These are phyloP conservation scores for Platerodrilus igneus DNA, from an alignment of 2,888 invertebrate species.

Conservation along the genomic window DNA sequence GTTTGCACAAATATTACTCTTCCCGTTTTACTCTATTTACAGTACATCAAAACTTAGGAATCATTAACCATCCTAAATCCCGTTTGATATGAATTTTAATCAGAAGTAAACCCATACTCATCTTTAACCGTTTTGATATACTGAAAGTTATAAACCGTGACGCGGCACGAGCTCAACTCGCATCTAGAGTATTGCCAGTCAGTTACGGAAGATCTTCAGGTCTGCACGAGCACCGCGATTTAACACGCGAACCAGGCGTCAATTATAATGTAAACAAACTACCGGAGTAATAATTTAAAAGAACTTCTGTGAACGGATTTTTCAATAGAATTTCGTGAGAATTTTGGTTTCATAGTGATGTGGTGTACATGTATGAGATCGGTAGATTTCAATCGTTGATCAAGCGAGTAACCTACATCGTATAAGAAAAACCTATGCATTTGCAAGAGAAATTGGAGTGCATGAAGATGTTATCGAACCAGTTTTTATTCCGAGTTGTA, in stretches of 20 bases:
- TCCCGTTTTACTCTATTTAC: too few relatives aligned
- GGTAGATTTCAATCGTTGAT: conserved; percentile 14
- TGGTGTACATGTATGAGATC: conserved; percentile 1
- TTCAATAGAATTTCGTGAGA: too few relatives aligned
- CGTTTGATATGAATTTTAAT: too few relatives aligned
- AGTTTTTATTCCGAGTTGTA: too few relatives aligned
- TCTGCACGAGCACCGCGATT: conserved; percentile 17
- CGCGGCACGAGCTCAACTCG: conserved; percentile 15
- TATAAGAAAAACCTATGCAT: neutral
- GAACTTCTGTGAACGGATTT: too few relatives aligned
- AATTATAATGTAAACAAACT: neutral
- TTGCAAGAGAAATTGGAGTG: conserved; percentile 5
- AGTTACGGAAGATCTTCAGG: conserved; percentile 16
- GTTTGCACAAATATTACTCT: too few relatives aligned
- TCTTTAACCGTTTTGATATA: conserved; percentile 15
- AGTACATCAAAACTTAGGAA: too few relatives aligned
- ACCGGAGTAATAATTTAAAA: too few relatives aligned
- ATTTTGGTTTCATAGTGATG: too few relatives aligned
- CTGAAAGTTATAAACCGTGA: conserved; percentile 17
- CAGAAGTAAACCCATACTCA: too few relatives aligned
- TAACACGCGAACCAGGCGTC: neutral
- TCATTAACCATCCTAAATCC: too few relatives aligned
- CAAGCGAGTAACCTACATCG: conserved; percentile 17
- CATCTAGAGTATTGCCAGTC: conserved; percentile 17
- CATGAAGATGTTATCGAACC: too few relatives aligned